phyloP scores from a whole-genome alignment of 2,113 vertebrate species.

The Solea senegalensis region DNA sequence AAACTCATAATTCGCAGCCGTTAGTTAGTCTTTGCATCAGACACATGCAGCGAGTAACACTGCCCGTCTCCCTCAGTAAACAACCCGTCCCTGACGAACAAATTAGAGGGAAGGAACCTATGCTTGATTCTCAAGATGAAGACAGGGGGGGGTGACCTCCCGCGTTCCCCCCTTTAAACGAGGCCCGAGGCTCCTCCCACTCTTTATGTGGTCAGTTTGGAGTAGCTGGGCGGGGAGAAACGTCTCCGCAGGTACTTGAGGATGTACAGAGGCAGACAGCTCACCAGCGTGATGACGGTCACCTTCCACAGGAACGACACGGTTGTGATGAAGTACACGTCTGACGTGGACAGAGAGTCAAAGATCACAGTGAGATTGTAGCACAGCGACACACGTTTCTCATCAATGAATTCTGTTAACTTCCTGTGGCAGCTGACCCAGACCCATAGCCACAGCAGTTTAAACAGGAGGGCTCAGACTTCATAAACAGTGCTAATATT shows the following conservation, averaged over 20 bases:
- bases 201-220: conserved; percentile 92
- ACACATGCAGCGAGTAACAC: conserved; percentile 27
- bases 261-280: conserved; percentile 96
- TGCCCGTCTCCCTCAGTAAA: conserved; percentile 14
- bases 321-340: conserved; percentile 95
- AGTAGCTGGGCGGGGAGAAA: conserved; percentile 97
- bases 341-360: conserved; percentile 71
- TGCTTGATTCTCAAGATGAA: conserved; percentile 20
- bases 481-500: too few species aligned
- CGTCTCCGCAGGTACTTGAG: conserved; percentile 95
- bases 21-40: conserved; percentile 37
- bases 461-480: too few species aligned
- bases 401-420: background rate
- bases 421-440: too few species aligned
- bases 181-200: conserved; percentile 7
- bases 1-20: background rate
- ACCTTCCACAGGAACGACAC: conserved; percentile 98
- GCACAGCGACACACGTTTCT: background rate
- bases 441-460: too few species aligned
- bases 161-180: background rate
- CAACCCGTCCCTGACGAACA: conserved; percentile 18
- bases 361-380: background rate
- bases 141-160: background rate
- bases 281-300: conserved; percentile 94
- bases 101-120: conserved; percentile 35